A percentile compares a stretch with the other conserved stretches of the same genome.
Conservation (phyloP, 2,113 vertebrate genomes). For the Notothenia coriiceps region DNA sequence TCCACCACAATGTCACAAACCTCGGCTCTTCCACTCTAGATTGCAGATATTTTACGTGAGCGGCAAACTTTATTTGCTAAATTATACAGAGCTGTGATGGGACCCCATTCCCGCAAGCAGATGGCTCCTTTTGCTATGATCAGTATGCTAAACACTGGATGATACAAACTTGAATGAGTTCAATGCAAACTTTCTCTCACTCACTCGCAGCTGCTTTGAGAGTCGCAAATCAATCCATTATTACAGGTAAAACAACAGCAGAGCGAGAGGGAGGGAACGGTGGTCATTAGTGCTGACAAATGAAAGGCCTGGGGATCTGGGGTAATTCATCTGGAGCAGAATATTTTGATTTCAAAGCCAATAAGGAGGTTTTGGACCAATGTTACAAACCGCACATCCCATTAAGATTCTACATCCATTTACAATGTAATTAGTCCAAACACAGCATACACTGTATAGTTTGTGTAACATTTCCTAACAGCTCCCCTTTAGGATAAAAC, state of each 20-base stretch:
- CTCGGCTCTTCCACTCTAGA: slow-evolving; percentile 30
- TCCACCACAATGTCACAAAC: slow-evolving; percentile 36
- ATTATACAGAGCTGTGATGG: slow-evolving; percentile 75
- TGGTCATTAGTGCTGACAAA: slow-evolving; percentile 79
- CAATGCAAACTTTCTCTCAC: slow-evolving; percentile 78
- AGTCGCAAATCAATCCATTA: slow-evolving; percentile 79
- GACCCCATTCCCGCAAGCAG: slow-evolving; percentile 80
- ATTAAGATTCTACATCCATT: slow-evolving; percentile 15
- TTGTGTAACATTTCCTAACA: background rate
- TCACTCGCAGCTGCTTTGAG: slow-evolving; percentile 67
- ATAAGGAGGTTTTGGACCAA: slow-evolving; percentile 27
- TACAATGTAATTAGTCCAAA: slow-evolving; percentile 22
- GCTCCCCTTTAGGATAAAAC: background rate
- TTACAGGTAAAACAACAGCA: slow-evolving; percentile 79
- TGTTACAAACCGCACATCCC: slow-evolving; percentile 9
- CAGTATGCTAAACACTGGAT: slow-evolving; percentile 80
- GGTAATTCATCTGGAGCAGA: slow-evolving; percentile 65
- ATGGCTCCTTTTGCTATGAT: slow-evolving; percentile 81
- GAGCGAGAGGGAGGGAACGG: slow-evolving; percentile 68
- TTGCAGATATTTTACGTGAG: slow-evolving; percentile 67
- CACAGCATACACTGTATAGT: too few species aligned
- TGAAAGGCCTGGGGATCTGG: slow-evolving; percentile 58
- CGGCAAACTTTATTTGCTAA: slow-evolving; percentile 80
- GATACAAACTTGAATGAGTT: slow-evolving; percentile 85
- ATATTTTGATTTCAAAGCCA: slow-evolving; percentile 47